Evolutionary conservation across 2,888 invertebrate species (phyloP).

Genomic region (Elegia similella): DNA sequence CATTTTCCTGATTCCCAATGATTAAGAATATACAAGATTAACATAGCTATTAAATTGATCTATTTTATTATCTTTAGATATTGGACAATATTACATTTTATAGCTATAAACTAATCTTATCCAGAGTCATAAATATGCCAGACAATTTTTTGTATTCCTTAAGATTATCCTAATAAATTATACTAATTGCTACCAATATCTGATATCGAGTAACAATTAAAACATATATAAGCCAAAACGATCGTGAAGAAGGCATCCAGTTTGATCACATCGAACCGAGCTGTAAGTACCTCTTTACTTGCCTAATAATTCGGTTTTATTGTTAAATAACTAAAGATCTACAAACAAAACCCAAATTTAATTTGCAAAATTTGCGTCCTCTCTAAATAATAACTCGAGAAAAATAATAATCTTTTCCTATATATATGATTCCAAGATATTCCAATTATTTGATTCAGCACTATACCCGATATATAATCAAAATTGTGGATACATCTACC

Average conservation of each 20-base stretch:
- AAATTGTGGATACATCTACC: no score
- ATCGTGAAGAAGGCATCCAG: background rate
- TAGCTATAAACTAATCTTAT: constrained; percentile 3
- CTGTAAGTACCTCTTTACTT: constrained; percentile 6
- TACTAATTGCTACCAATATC: constrained; percentile 1
- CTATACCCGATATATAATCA: no score
- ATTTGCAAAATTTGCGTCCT: no score
- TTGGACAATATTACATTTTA: background rate
- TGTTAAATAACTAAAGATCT: no score
- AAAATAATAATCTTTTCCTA: no score
- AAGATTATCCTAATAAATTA: constrained; percentile 11
- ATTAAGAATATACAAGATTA: no score
- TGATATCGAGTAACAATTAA: background rate
- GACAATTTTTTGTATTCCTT: background rate
- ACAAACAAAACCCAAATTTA: no score
- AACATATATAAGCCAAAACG: constrained; percentile 4
- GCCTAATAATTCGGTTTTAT: background rate
- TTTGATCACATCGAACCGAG: constrained; percentile 14
- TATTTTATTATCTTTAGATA: constrained; percentile 4
- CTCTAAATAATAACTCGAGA: no score
- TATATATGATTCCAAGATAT: no score
- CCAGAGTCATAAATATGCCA: constrained; percentile 1
- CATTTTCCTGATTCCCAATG: no score
- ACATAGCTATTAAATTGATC: background rate
- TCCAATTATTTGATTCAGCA: no score